Evolutionary conservation across 2,113 vertebrate genomes (phyloP).

Genomic region (Pogona vitticeps): DNA sequence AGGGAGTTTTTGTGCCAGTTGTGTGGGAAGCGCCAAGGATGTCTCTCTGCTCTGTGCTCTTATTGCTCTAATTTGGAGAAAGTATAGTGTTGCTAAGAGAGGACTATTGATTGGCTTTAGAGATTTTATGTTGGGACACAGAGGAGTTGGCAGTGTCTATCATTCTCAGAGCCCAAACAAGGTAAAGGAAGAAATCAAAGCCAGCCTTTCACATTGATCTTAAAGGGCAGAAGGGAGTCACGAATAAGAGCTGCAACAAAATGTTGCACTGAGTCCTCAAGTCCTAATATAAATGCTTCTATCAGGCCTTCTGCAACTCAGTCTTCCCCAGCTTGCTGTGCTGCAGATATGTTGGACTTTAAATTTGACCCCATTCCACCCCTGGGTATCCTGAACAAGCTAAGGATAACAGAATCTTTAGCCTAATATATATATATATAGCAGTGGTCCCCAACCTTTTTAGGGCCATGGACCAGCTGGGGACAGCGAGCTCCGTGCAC

Average conservation of each 20-base stretch:
- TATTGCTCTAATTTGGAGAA: not conserved
- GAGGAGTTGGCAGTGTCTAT: not conserved
- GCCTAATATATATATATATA: not conserved
- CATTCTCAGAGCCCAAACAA: too few species aligned
- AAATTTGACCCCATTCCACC: too few species aligned
- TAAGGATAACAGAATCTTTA: not conserved
- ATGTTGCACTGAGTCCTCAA: not conserved
- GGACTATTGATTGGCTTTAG: not conserved
- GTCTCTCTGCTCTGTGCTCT: not conserved
- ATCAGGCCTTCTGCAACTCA: too few species aligned
- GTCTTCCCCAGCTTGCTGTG: not conserved
- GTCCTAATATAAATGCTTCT: not conserved
- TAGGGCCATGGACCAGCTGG: too few species aligned
- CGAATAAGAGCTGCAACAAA: too few species aligned
- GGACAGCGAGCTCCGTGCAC: too few species aligned
- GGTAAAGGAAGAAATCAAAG: not conserved
- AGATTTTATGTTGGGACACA: not conserved
- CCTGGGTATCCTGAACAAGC: too few species aligned
- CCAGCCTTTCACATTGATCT: not conserved
- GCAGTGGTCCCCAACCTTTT: too few species aligned
- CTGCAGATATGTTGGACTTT: not conserved
- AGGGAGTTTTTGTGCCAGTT: not conserved
- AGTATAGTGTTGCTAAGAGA: not conserved
- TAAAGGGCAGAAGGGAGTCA: not conserved
- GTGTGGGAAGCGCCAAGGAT: not conserved